Conservation (phyloP, 2,888 invertebrate species). For the Acleris laterana region DNA sequence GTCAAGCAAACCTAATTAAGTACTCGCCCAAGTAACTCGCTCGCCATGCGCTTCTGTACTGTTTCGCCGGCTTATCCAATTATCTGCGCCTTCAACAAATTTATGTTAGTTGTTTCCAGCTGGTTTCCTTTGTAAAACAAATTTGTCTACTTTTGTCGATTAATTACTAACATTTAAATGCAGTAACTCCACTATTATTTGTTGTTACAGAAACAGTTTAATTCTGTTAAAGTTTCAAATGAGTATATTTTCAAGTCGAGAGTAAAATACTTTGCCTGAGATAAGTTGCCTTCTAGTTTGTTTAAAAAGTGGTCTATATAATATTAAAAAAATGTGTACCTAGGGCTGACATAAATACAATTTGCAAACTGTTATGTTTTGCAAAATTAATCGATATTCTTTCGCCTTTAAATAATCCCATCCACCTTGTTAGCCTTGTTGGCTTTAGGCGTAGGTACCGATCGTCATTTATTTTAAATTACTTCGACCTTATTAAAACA, state of each 20-base stretch:
- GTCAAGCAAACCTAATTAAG: slow-evolving; percentile 36
- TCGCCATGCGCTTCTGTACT: slow-evolving; percentile 28
- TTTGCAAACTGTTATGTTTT: too few species aligned
- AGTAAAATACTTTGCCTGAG: too few species aligned
- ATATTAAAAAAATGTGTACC: too few species aligned
- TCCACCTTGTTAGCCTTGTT: too few species aligned
- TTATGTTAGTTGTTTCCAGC: slow-evolving; percentile 32
- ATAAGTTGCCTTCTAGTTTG: too few species aligned
- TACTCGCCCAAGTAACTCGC: slow-evolving; percentile 30
- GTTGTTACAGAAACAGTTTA: background rate
- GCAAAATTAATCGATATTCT: too few species aligned
- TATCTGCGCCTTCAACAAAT: slow-evolving; percentile 34
- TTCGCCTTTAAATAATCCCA: too few species aligned
- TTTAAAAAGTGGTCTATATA: too few species aligned
- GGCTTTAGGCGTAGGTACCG: too few species aligned
- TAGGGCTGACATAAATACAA: too few species aligned
- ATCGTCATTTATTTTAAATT: too few species aligned
- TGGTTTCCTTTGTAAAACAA: slow-evolving; percentile 10
- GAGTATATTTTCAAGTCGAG: background rate
- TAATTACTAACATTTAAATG: background rate
- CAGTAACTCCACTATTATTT: background rate
- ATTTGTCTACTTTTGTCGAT: slow-evolving; percentile 12
- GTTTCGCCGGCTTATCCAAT: slow-evolving; percentile 31
- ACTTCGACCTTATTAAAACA: too few species aligned
- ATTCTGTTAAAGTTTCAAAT: background rate